Base-by-base conservation (phyloP, 1,140 invertebrate genomes). In the Tenebrio molitor region DNA sequence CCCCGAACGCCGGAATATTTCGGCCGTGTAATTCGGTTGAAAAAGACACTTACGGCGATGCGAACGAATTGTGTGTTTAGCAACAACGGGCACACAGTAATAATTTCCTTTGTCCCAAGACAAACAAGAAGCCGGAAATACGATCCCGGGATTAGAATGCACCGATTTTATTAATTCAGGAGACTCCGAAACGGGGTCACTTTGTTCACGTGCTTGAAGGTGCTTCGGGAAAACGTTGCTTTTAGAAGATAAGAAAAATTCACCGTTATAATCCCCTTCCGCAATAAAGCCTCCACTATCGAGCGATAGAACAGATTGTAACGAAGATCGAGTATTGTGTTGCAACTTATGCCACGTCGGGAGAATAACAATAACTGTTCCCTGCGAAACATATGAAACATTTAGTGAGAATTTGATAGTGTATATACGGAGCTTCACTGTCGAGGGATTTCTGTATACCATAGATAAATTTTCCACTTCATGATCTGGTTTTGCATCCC, bases 401-500 rank as follows among this genome's bases (percentile, higher is more conserved):
- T 58, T 58, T 44, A 67, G 7, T 25, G 41, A 34, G 16, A 25
- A 44, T 67, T 67, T 67, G 65, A 50, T 34, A 34, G 16, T 5
- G n/a, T n/a, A n/a, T n/a, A 29, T 4, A 29, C 25, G 25, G 8
- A 29, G 33, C 17, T 10, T 50, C 46, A 34, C n/a, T 34, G 41
- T 68, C 41, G 5, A 68, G 23, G 12, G 46, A 46, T 68, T 50
- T 23, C 64, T 67, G 64, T 15, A 21, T 46, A 23, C 7, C 10
- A 34, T 42, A 68, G 66, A 68, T 68, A 68, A 68, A 68, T 68
- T 68, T 68, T 68, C 41, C 66, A 42, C 25, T 68, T 44, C 21
- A 68, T 68, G 66, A 46, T 41, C 17, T 29, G 39, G 33, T 33
- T 25, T 68, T 68, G 41, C 66, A 68, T 50, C 15, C 15, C 44